Evolutionary conservation across 2,113 vertebrate genomes (phyloP).

Genomic region (Gambusia holbrooki): DNA sequence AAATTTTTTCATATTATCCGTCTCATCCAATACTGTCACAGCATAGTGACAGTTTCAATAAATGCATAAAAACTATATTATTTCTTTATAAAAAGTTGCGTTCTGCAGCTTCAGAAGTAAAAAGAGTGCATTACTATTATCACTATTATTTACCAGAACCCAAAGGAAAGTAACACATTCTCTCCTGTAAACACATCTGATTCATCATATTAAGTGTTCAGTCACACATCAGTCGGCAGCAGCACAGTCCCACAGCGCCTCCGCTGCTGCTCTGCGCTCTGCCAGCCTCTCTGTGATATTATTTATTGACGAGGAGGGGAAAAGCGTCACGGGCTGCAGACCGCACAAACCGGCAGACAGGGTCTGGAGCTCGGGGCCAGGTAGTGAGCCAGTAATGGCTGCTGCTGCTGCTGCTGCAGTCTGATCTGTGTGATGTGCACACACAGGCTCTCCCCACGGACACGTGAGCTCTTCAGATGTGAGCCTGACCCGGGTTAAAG

Average conservation of each 20-base stretch:
- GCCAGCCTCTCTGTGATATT: slow-evolving; percentile 4
- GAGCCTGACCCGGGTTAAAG: slow-evolving; percentile 15
- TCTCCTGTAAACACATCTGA: background rate
- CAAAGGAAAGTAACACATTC: background rate
- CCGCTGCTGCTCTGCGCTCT: slow-evolving; percentile 2
- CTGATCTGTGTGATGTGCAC: slow-evolving; percentile 47
- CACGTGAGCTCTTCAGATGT: slow-evolving; percentile 37
- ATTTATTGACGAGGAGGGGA: slow-evolving; percentile 35
- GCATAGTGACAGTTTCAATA: no score
- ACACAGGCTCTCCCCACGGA: slow-evolving; percentile 41
- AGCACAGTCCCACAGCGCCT: background rate
- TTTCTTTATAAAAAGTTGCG: no score
- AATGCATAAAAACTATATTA: no score
- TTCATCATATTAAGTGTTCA: background rate
- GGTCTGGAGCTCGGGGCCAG: slow-evolving; percentile 20
- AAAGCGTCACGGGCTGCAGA: slow-evolving; percentile 31
- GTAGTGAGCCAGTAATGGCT: slow-evolving; percentile 33
- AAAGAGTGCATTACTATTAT: background rate
- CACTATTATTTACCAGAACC: background rate
- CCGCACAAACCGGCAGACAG: slow-evolving; percentile 42
- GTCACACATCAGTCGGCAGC: background rate
- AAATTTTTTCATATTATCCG: no score
- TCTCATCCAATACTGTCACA: no score
- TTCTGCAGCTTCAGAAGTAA: no score
- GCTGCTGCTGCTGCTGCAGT: slow-evolving; percentile 45